Base-by-base conservation (phyloP, 2,888 invertebrate species). In the Pollenia angustigena region DNA sequence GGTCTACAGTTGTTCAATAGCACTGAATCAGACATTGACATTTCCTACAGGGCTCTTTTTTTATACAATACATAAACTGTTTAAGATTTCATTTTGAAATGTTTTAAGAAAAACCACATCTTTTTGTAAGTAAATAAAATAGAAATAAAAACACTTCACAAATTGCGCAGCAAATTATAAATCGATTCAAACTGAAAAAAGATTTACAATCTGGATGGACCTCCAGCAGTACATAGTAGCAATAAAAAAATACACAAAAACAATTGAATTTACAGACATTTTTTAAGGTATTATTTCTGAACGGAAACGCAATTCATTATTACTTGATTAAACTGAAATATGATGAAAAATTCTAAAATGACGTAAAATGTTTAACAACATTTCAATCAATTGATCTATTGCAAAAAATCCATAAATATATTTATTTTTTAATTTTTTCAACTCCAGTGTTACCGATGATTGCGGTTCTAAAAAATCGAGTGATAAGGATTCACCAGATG, bases 401-500 rank as follows among this genome's bases (percentile, higher is more conserved):
- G 14, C 32, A 46, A 42, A 42, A 23, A 9, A 23, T 23, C 2
- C 44, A 9, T 58, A 32, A 46, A 23, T 48, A 46, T 18, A 14
- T 23, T 54, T 18, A 14, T 16, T 23, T 11, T 58, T 23, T 58
- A 16, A 42, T 18, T 69, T 50, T 58, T 54, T 64, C n/a, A 32
- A 56, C 40, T 76, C 7, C 50, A 85, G 85, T 83, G 74, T 82
- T 11, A 75, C 62, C 75, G 95, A 95, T 90, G 95, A 95, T 89
- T 94, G 95, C 88, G 90, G 89, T 50, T 93, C 93, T 78, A 80
- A 86, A 60, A 90, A 94, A 90, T 95, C 95, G 90, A 95, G 96
- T 46, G 81, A 89, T 60, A 83, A 90, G 87, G 91, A 90, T n/a
- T 7, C 84, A 16, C 90, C 92, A 2, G 93, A 93, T 85, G 89